Evolutionary conservation across 2,888 invertebrate genomes (phyloP), one percentile per base, ranked within the genome.

Genomic region (Torymus auratus): DNA sequence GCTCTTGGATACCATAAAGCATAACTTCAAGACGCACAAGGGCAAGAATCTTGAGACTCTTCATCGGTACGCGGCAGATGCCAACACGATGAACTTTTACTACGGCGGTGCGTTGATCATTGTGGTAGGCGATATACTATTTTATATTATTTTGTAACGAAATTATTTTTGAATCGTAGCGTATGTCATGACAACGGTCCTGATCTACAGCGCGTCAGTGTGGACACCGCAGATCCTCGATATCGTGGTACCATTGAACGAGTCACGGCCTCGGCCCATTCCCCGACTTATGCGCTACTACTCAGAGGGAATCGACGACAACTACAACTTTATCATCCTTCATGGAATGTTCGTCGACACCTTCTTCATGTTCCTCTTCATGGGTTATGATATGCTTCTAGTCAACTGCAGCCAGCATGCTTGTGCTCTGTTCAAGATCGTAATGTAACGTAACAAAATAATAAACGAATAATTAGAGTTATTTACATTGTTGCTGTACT

Each of bases 341-440:
- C 71, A 78, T 13, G 71, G 78, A 7, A 41, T 71, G 13, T 13
- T 65, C 10, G 2, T 78, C n/a, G 78, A 78, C 28, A 3, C 17
- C 0, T 15, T 65, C 13, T 12, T 53, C 12, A 58, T 71, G 3
- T 13, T 65, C 5, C 13, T 58, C 2, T 62, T 65, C 20, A 15
- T 78, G n/a, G 78, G 71, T 15, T 71, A 60, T 28, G 78, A 78
- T 14, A 58, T 65, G 13, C 23, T 78, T 2, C 23, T 76, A 1
- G n/a, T 76, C 58, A 76, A 55, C 41, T 76, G 50, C 15, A 55
- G 69, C 20, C 76, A 68, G 14, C 78, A 71, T 52, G 50, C 50
- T 0, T 78, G 78, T 12, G 78, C 78, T 11, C 71, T 78, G 10
- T 78, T 78, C 14, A 23, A 56, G 17, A 69, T 69, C 13, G 58